phyloP scores from a whole-genome alignment of 2,888 invertebrate genomes.

The Syrista parreyssii region DNA sequence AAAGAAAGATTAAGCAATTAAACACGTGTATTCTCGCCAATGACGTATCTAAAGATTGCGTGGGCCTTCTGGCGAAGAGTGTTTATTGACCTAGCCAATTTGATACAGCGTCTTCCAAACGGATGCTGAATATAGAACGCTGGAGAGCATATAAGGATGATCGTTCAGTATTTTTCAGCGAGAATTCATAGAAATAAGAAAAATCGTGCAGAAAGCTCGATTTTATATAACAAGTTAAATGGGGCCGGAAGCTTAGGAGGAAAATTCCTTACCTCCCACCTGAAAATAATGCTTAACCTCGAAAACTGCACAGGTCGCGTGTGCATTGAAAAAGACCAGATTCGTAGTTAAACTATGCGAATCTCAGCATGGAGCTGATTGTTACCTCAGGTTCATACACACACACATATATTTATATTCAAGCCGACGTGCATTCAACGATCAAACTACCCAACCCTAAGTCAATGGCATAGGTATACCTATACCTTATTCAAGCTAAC shows the following conservation, averaged over 20 bases:
- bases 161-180: not conserved
- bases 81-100: constrained; percentile 23
- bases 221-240: not conserved
- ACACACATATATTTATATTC: not conserved
- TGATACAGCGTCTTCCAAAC: constrained; percentile 23
- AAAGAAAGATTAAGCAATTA: not conserved
- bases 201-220: not conserved
- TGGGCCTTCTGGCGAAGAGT: not conserved
- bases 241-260: not conserved
- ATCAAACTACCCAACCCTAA: not conserved
- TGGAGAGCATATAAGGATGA: no score
- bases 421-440: not conserved
- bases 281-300: not conserved
- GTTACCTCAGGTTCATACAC: not conserved
- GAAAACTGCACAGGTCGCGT: not conserved
- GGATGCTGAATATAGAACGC: constrained; percentile 19
- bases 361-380: not conserved
- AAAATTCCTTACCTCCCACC: not conserved
- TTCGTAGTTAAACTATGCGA: not conserved
- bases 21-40: not conserved
- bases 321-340: not conserved
- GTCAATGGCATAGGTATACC: not conserved
- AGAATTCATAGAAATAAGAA: not conserved
- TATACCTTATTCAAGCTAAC: not conserved
- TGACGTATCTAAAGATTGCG: not conserved